Base-by-base conservation (phyloP, 2,888 invertebrate species). In the Macrophya alboannulata region DNA sequence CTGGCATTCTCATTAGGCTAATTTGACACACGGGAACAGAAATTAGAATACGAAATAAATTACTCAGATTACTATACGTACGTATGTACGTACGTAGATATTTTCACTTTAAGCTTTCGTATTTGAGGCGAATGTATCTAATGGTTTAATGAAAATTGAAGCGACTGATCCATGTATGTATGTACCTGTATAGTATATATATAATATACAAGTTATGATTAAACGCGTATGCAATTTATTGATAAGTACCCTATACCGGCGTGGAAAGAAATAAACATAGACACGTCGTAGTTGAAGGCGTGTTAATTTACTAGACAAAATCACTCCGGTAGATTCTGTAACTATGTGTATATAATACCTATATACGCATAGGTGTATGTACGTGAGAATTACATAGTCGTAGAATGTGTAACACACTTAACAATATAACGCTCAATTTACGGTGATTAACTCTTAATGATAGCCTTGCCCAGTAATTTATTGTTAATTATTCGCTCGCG, bases 401-500 rank as follows among this genome's bases (percentile, higher is more conserved):
- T 71, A 83, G 83, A 68, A 71, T 83, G 88, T 86, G 89, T 88
- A 90, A 90, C 87, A 90, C 90, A 88, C 90, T 93, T 92, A 92
- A 93, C 93, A 91, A 92, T 90, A 90, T 91, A 92, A 92, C 92
- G 91, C 90, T 91, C 92, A 93, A 92, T 92, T 92, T 92, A 89
- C 90, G 90, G 88, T 91, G 91, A 93, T 93, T 92, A 92, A 91
- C 90, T 86, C 86, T 84, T 91, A 92, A 92, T 92, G 90, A 93
- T 92, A 92, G 88, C 90, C 91, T 89, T 83, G 85, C 86, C 59
- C 87, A 89, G 92, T 91, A 92, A 92, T 92, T 92, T 92, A 91
- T 92, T 92, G 90, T 92, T 92, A 92, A 92, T 92, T 92, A 92
- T 92, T 92, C 91, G 88, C 86, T 86, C 85, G 88, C 81, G 87